Evolutionary conservation across 2,113 vertebrate genomes (phyloP).

Genomic region (Callocephalon fimbriatum): DNA sequence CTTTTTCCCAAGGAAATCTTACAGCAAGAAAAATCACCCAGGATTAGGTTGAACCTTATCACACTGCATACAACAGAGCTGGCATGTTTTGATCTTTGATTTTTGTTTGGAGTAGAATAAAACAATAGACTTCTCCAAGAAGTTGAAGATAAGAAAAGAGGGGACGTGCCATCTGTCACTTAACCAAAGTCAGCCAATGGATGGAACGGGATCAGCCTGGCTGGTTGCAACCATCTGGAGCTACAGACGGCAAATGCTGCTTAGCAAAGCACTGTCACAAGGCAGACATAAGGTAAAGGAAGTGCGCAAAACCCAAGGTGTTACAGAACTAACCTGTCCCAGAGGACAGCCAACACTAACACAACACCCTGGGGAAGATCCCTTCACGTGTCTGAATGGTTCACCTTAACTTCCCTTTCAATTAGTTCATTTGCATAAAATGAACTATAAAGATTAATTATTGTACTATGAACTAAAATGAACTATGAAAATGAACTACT

Average conservation of each 20-base stretch:
- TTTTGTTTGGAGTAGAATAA: constrained; percentile 20
- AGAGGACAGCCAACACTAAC: neutral
- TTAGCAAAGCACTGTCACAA: constrained; percentile 57
- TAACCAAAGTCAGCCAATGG: constrained; percentile 62
- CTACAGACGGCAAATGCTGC: constrained; percentile 63
- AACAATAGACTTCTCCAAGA: constrained; percentile 32
- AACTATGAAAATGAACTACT: neutral
- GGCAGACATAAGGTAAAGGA: constrained; percentile 52
- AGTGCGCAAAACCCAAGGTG: neutral
- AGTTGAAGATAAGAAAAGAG: constrained; percentile 50
- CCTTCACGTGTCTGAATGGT: neutral
- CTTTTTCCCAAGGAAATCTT: neutral
- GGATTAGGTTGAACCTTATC: neutral
- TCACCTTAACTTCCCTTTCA: neutral
- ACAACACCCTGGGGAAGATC: neutral
- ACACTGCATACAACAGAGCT: neutral
- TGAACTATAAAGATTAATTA: neutral
- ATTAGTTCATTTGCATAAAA: neutral
- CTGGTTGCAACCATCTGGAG: constrained; percentile 70
- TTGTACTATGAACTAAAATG: neutral
- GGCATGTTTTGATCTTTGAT: neutral
- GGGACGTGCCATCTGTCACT: constrained; percentile 57
- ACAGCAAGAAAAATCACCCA: neutral
- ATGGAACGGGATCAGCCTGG: constrained; percentile 59
- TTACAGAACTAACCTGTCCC: neutral